Evolutionary conservation across 2,797 vertebrate genomes (phyloP).

Genomic region (Vireo griseus): DNA sequence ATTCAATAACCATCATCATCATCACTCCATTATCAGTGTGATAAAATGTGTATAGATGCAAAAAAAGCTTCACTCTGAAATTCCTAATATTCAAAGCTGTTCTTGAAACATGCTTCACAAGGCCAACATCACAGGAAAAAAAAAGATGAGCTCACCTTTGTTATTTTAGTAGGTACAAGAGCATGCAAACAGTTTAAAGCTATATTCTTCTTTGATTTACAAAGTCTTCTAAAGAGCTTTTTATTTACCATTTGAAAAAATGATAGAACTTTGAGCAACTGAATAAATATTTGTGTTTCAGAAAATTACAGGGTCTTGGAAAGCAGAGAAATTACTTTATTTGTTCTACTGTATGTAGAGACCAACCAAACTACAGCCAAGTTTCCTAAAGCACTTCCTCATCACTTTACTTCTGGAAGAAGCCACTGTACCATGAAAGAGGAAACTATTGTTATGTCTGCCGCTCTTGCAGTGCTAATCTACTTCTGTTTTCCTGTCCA

Average conservation of each 20-base stretch:
- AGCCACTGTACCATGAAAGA: not conserved
- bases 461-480: not conserved
- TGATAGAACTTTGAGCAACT: conserved; percentile 46
- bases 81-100: conserved; percentile 63
- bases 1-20: conserved; percentile 53
- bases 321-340: conserved; percentile 37
- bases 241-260: conserved; percentile 46
- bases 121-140: conserved; percentile 68
- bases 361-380: not conserved
- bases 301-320: conserved; percentile 38
- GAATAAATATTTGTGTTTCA: conserved; percentile 44
- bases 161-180: conserved; percentile 68
- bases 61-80: conserved; percentile 66
- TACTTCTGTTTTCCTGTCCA: not conserved
- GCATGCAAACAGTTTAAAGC: conserved; percentile 75
- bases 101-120: conserved; percentile 74
- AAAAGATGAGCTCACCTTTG: conserved; percentile 72
- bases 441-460: not conserved
- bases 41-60: conserved; percentile 46
- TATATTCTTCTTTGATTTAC: conserved; percentile 75
- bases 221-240: conserved; percentile 50
- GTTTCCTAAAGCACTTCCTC: conserved; percentile 19
- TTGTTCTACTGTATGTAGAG: conserved; percentile 18
- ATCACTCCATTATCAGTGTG: conserved; percentile 57
- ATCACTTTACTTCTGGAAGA: conserved; percentile 18